A percentile compares a stretch with the other conserved stretches of the same genome.
These are phyloP conservation scores for Stenotaenia linearis DNA, from an alignment of 2,888 invertebrate species.

Conservation along the genomic window DNA sequence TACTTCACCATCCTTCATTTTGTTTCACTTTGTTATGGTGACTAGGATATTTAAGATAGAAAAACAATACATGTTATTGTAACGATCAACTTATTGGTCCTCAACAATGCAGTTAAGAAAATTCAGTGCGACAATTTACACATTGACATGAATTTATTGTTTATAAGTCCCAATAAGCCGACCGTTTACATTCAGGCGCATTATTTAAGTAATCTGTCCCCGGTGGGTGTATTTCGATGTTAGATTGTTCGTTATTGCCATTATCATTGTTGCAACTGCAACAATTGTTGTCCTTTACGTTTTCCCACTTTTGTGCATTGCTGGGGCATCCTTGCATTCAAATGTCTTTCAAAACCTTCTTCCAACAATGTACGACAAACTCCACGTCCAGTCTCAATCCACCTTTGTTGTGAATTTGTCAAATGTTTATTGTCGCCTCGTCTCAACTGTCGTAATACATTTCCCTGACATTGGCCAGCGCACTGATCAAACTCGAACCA, in stretches of 20 bases:
- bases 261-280: neutral
- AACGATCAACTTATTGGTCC: too few species aligned
- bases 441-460: slow-evolving; percentile 69
- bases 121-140: too few species aligned
- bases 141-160: too few species aligned
- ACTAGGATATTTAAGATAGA: neutral
- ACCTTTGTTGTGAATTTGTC: too few species aligned
- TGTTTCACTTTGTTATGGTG: neutral
- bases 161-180: too few species aligned
- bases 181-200: neutral
- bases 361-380: neutral
- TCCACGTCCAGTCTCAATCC: neutral
- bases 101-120: too few species aligned
- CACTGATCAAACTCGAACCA: slow-evolving; percentile 38
- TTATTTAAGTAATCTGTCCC: neutral
- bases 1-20: neutral
- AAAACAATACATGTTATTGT: too few species aligned
- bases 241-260: neutral
- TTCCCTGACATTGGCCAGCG: slow-evolving; percentile 74
- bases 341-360: neutral
- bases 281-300: neutral
- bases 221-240: neutral
- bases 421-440: neutral
- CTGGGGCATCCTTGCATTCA: neutral
- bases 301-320: neutral